Evolutionary conservation across 2,113 vertebrate genomes (phyloP).

Genomic region (Protobothrops mucrosquamatus): DNA sequence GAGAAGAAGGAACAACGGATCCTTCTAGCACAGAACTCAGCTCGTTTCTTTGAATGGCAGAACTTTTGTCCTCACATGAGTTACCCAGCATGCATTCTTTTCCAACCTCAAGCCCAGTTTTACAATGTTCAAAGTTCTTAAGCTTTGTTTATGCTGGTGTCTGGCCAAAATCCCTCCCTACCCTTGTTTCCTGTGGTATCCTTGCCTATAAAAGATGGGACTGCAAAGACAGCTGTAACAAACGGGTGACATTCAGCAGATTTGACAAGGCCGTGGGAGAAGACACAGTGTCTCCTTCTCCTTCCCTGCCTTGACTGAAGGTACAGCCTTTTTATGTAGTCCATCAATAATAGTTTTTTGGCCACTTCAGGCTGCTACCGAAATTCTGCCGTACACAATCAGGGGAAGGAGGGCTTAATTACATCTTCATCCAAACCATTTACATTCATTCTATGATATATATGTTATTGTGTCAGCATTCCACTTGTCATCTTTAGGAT

Average conservation of each 20-base stretch:
- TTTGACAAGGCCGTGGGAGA: not conserved
- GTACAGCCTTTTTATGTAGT: not conserved
- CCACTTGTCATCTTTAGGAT: not conserved
- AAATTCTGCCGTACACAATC: not conserved
- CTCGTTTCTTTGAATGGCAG: not conserved
- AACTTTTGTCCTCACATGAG: not conserved
- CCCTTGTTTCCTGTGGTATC: not conserved
- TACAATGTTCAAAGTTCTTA: not conserved
- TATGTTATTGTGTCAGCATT: not conserved
- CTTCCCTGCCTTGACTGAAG: not conserved
- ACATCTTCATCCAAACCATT: not conserved
- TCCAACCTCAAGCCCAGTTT: not conserved
- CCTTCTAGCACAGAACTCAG: not conserved
- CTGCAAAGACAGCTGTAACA: not conserved
- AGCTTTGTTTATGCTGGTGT: not conserved
- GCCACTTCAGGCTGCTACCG: not conserved
- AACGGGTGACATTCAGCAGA: not conserved
- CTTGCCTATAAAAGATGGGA: not conserved
- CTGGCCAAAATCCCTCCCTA: not conserved
- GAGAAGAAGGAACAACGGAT: not conserved
- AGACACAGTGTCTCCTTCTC: not conserved
- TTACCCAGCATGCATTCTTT: not conserved
- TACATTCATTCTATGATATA: not conserved
- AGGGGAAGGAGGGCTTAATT: not conserved
- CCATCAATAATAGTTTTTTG: not conserved